Percentiles rank a stretch among this genome's conserved stretches.
Evolutionary conservation across 1,140 invertebrate genomes (phyloP).

Genomic region (Drosophila watanabei): DNA sequence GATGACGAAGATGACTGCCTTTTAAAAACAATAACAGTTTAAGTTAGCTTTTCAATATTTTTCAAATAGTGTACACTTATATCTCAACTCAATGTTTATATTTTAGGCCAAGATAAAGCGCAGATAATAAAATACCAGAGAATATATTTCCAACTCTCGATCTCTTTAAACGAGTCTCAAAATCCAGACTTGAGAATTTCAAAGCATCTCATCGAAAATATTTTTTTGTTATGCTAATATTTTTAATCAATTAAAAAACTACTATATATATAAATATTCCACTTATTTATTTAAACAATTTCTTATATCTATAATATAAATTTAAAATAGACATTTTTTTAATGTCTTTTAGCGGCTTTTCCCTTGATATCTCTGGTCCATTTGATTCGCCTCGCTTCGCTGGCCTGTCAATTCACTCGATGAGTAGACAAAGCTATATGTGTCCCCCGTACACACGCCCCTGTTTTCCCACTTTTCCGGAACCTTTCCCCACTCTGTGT

Average conservation of each 20-base stretch:
- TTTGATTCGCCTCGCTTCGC: slow-evolving; percentile 25
- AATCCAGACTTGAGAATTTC: neutral
- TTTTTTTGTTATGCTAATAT: neutral
- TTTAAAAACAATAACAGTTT: neutral
- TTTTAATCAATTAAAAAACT: neutral
- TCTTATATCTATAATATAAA: neutral
- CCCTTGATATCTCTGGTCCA: slow-evolving; percentile 13
- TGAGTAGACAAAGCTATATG: slow-evolving; percentile 76
- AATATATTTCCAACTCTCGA: too few relatives aligned
- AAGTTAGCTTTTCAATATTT: neutral
- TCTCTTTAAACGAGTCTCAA: too few relatives aligned
- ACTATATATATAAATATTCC: neutral
- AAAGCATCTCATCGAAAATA: neutral
- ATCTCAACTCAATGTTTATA: neutral
- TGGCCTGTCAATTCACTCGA: slow-evolving; percentile 79
- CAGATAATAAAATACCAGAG: neutral
- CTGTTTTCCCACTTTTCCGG: slow-evolving; percentile 2
- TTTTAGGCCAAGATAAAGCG: neutral
- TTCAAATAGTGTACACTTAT: neutral
- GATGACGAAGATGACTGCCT: neutral
- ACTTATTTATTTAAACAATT: neutral
- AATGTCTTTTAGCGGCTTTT: slow-evolving; percentile 1
- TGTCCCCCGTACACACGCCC: slow-evolving; percentile 20
- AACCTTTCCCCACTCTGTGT: neutral
- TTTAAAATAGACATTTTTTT: neutral